Evolutionary conservation across 92 coral and sea anemone genomes (phyloP), one percentile per base, ranked within the genome.

Genomic region (Porites lobata): DNA sequence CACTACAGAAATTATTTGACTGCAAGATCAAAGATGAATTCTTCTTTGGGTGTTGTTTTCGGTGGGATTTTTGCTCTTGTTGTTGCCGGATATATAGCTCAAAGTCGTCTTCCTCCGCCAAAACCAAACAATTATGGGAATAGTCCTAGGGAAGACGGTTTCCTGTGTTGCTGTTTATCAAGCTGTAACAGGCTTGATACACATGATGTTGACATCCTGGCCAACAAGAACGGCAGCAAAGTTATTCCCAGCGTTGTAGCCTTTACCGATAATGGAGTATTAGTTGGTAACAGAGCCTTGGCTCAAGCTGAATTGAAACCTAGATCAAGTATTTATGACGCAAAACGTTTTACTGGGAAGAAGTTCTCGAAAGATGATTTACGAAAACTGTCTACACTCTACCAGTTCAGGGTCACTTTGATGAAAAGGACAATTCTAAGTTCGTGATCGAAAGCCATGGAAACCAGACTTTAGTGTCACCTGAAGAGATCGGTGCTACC

Each of bases 41-140:
- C 94, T 17, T 67, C 93, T 68, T 94, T 97, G 77, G 98, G 99
- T 15, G 69, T 95, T 20, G 76, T 95, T 69, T 94, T 96, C n/a
- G n/a, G n/a, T n/a, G n/a, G n/a, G n/a, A n/a, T n/a, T n/a, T n/a
- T n/a, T n/a, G n/a, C n/a, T n/a, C n/a, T n/a, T n/a, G n/a, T n/a
- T n/a, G n/a, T n/a, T n/a, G n/a, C 99, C 38, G 98, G 99, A 51
- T 97, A 97, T 71, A 95, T 97, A 82, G 98, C 99, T 26, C 99
- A 97, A 87, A 97, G 99, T 84, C 96, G 98, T 77, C 90, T 97
- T 6, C 99, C 99, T 32, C 99, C 99, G 19, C 99, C 99, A 50
- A 97, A 97, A 76, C 99, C 99, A 47, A 95, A 94, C 92, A 65
- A 94, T 95, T 8, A 94, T 97, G 13, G 99, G 98, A 10, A 97